A percentile compares a stretch with the other conserved stretches of the same genome.
Evolutionary conservation across 1,140 invertebrate species (phyloP).

Genomic region (Orius laevigatus): DNA sequence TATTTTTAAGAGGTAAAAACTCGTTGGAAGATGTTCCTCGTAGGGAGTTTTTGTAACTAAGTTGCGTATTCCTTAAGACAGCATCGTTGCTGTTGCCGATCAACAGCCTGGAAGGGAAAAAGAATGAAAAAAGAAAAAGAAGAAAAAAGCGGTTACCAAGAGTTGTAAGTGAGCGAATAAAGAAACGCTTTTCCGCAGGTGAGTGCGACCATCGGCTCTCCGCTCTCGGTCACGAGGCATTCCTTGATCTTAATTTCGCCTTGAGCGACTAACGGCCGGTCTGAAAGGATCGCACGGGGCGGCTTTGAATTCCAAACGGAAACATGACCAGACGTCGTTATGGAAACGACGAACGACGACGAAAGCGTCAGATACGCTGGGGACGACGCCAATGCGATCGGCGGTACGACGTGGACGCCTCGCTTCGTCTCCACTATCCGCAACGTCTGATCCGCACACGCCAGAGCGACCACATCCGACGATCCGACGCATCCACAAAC

Average conservation of each 20-base stretch:
- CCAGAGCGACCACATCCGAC: slow-evolving; percentile 36
- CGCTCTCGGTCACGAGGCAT: slow-evolving; percentile 39
- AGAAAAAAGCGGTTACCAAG: slow-evolving; percentile 36
- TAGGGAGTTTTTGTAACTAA: slow-evolving; percentile 10
- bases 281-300: not conserved
- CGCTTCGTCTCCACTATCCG: slow-evolving; percentile 39
- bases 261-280: slow-evolving; percentile 3
- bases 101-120: slow-evolving; percentile 27
- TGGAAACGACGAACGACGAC: slow-evolving; percentile 24
- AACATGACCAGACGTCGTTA: slow-evolving; percentile 27
- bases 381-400: slow-evolving; percentile 41
- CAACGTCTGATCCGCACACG: slow-evolving; percentile 47
- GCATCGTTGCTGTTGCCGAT: slow-evolving; percentile 33
- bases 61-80: slow-evolving; percentile 25
- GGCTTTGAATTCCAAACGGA: slow-evolving; percentile 25
- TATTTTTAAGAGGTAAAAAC: slow-evolving; percentile 16
- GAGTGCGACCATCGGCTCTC: slow-evolving; percentile 44
- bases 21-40: slow-evolving; percentile 11
- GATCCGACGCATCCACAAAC: slow-evolving; percentile 35
- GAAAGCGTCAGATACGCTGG: slow-evolving; percentile 31
- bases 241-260: slow-evolving; percentile 34
- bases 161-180: slow-evolving; percentile 40
- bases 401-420: slow-evolving; percentile 40
- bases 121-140: not conserved
- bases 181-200: slow-evolving; percentile 50